Percentiles rank a stretch among this genome's conserved stretches.
phyloP scores from a whole-genome alignment of 2,797 vertebrate genomes.

The Hybognathus amarus region DNA sequence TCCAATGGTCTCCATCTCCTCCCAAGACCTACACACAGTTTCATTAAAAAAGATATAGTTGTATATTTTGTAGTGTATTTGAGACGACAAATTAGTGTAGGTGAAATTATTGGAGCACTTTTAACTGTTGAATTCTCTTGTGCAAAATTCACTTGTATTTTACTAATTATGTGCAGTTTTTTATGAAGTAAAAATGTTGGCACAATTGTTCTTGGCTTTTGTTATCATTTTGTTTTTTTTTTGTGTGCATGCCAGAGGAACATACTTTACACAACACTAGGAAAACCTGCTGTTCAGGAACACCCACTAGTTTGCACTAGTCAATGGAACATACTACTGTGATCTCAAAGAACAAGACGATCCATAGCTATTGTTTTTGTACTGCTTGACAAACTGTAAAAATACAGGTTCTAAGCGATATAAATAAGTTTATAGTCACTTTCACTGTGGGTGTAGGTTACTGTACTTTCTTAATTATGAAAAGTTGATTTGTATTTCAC shows the following conservation, averaged over 20 bases:
- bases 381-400: not conserved
- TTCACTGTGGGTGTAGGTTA: not conserved
- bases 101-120: not conserved
- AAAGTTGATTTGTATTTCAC: not conserved
- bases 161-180: not conserved
- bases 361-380: not conserved
- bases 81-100: not conserved
- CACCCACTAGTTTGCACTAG: not conserved
- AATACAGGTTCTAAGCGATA: not conserved
- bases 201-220: not conserved
- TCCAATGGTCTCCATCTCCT: conserved; percentile 35
- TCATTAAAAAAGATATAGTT: not conserved
- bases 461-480: not conserved
- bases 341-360: not conserved
- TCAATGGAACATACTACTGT: not conserved
- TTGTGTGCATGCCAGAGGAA: conserved; percentile 37
- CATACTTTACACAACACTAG: not conserved
- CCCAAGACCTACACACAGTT: conserved; percentile 68
- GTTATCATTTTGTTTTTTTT: not conserved
- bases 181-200: not conserved
- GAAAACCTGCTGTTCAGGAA: conserved; percentile 67
- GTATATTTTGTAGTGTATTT: not conserved
- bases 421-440: not conserved
- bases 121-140: not conserved
- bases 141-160: not conserved